Conservation (phyloP, 2,888 invertebrate species). For the Aelia acuminata region DNA sequence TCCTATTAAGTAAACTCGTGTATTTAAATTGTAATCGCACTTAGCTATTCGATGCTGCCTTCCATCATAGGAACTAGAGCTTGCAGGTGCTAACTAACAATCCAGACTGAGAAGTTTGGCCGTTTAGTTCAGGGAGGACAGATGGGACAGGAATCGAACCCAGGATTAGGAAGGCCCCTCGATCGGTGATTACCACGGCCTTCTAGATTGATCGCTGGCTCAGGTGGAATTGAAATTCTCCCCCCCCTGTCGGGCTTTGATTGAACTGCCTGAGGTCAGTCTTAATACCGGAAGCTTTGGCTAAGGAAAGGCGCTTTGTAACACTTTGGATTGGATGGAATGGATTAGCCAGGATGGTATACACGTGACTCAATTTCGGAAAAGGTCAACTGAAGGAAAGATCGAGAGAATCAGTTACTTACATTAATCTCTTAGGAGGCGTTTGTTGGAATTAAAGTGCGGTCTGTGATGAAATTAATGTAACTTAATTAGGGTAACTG, state of each 20-base stretch:
- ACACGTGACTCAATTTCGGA: neutral
- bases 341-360: neutral
- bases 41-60: no score
- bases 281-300: neutral
- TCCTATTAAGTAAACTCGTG: no score
- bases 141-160: neutral
- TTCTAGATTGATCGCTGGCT: neutral
- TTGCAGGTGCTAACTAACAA: slow-evolving; percentile 1
- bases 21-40: no score
- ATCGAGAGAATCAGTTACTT: no score
- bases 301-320: neutral
- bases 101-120: neutral
- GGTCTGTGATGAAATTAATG: no score
- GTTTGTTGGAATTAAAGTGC: no score
- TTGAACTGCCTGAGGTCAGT: neutral
- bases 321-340: neutral
- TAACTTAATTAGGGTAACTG: no score
- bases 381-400: no score
- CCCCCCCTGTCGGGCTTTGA: neutral
- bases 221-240: slow-evolving; percentile 9
- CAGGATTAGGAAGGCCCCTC: neutral
- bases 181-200: neutral
- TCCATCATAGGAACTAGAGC: neutral
- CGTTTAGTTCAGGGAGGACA: neutral
- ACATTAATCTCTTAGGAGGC: no score